These are phyloP conservation scores for Stenurella melanura DNA, from an alignment of 2,888 invertebrate genomes.

Conservation along the genomic window DNA sequence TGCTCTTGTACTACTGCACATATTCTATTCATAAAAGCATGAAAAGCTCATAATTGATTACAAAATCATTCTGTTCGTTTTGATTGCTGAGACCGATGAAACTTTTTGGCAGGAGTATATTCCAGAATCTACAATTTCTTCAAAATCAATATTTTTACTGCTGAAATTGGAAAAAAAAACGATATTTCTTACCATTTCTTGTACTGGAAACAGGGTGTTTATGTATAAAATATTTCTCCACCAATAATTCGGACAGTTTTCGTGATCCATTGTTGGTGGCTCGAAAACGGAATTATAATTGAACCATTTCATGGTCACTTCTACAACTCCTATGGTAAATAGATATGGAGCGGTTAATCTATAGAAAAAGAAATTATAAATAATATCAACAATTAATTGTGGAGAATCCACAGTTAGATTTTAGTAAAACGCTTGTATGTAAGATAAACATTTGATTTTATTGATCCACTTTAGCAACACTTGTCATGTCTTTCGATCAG, in stretches of 20 bases:
- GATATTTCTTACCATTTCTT: slow-evolving; percentile 82
- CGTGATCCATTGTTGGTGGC: slow-evolving; percentile 86
- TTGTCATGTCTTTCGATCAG: too few relatives aligned
- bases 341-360: slow-evolving; percentile 88
- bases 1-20: too few relatives aligned
- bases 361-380: slow-evolving; percentile 56
- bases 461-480: too few relatives aligned
- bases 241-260: slow-evolving; percentile 90
- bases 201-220: slow-evolving; percentile 89
- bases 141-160: too few relatives aligned
- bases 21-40: too few relatives aligned
- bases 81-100: too few relatives aligned
- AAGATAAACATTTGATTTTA: too few relatives aligned
- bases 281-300: slow-evolving; percentile 88
- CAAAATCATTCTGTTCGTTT: too few relatives aligned
- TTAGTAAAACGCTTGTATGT: slow-evolving; percentile 33
- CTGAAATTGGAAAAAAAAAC: neutral
- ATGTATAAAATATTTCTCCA: slow-evolving; percentile 92
- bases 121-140: too few relatives aligned
- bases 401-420: neutral
- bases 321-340: slow-evolving; percentile 87
- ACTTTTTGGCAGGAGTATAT: too few relatives aligned
- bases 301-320: slow-evolving; percentile 92
- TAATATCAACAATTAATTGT: too few relatives aligned
- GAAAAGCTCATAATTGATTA: too few relatives aligned